A percentile compares a stretch with the other conserved stretches of the same genome.
These are phyloP conservation scores for Chrysomallon squamiferum DNA, from an alignment of 1,140 invertebrate genomes.

Conservation along the genomic window DNA sequence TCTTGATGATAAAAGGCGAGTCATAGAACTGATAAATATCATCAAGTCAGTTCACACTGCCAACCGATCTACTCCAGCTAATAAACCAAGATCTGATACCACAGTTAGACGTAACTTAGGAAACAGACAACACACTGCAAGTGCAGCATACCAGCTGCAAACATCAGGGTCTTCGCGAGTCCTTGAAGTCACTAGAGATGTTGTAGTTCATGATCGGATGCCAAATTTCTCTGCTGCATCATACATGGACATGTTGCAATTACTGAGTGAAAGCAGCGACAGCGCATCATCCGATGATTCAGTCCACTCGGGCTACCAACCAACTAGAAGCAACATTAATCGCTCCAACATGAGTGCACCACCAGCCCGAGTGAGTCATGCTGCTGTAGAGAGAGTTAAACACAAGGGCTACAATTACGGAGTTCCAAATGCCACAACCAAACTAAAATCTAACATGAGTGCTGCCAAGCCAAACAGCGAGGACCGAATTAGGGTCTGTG, in stretches of 20 bases:
- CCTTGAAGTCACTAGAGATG: conserved; percentile 24
- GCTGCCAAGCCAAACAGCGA: conserved; percentile 21
- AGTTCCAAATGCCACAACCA: conserved; percentile 39
- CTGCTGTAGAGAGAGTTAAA: conserved; percentile 30
- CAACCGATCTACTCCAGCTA: neutral
- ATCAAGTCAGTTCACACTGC: conserved; percentile 51
- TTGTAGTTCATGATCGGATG: conserved; percentile 21
- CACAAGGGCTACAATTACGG: conserved; percentile 61
- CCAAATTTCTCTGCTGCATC: conserved; percentile 28
- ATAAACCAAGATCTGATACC: neutral
- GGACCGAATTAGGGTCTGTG: conserved; percentile 88
- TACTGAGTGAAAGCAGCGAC: conserved; percentile 19
- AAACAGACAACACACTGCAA: neutral
- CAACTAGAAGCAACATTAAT: conserved; percentile 35
- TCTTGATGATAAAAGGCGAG: conserved; percentile 47
- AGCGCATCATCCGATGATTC: conserved; percentile 11
- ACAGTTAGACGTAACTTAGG: conserved; percentile 4
- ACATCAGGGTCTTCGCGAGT: neutral
- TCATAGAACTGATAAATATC: conserved; percentile 56
- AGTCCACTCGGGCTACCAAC: neutral
- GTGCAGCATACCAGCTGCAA: neutral
- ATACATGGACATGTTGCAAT: conserved; percentile 25
- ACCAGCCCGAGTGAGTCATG: conserved; percentile 19
- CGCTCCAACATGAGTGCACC: conserved; percentile 24
- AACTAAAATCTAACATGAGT: conserved; percentile 10